phyloP scores from a whole-genome alignment of 2,113 vertebrate genomes.

The Trematocara macrostoma region DNA sequence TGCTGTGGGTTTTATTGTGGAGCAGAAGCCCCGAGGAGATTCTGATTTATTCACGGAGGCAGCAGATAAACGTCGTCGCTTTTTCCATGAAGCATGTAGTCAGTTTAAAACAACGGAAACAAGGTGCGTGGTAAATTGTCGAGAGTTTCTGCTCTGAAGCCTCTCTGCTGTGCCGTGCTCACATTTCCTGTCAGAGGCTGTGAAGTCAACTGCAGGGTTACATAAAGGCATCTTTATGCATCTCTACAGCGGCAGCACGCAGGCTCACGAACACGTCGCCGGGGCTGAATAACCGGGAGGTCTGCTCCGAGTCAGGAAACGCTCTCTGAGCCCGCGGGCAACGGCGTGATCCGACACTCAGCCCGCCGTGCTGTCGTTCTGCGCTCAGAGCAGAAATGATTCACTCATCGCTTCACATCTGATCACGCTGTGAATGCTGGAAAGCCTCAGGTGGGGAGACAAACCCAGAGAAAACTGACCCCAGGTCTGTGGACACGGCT shows the following conservation, averaged over 20 bases:
- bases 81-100: background rate
- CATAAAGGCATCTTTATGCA: background rate
- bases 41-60: background rate
- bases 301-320: background rate
- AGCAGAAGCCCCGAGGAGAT: background rate
- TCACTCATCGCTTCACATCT: background rate
- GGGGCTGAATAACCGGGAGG: background rate
- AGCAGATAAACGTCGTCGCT: background rate
- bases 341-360: background rate
- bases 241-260: background rate
- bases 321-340: background rate
- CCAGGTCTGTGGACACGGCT: background rate
- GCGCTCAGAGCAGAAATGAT: background rate
- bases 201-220: constrained; percentile 1
- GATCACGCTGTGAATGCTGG: background rate
- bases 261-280: background rate
- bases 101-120: background rate
- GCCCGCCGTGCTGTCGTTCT: background rate
- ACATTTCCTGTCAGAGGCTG: background rate
- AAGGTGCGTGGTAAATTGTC: background rate
- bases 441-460: background rate
- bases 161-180: background rate
- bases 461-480: background rate
- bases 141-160: background rate
- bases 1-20: background rate